These are phyloP conservation scores for Julus scandinavius DNA, from an alignment of 2,888 invertebrate species.

Conservation along the genomic window DNA sequence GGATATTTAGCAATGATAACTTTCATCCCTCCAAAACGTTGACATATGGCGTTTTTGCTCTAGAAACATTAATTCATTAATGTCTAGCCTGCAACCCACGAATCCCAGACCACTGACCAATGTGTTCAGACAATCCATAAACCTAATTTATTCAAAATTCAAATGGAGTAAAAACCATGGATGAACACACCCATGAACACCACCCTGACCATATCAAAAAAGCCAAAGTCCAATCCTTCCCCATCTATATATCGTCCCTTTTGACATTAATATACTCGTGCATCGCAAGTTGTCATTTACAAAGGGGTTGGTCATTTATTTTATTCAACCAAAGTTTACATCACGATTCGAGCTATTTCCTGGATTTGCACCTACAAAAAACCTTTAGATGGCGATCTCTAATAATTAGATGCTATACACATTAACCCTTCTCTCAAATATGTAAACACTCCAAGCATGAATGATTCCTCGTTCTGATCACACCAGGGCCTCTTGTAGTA, in stretches of 20 bases:
- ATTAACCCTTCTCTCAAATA: background rate
- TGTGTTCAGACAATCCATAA: background rate
- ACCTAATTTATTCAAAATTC: background rate
- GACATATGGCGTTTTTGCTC: no score
- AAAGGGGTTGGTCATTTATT: background rate
- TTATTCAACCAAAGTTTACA: background rate
- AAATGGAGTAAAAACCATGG: background rate
- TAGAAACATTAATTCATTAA: no score
- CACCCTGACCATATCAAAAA: background rate
- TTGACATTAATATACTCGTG: background rate
- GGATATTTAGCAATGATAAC: no score
- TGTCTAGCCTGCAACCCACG: no score
- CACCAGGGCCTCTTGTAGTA: background rate
- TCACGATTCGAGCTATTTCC: background rate
- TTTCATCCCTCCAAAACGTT: no score
- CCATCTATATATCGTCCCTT: no score
- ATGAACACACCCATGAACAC: background rate
- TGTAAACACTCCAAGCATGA: constrained; percentile 1
- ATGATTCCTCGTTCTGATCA: background rate
- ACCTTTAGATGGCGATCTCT: background rate
- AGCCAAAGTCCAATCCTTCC: no score
- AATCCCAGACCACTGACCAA: background rate
- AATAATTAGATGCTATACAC: background rate
- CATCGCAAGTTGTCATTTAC: background rate
- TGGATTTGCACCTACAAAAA: background rate